phyloP scores from a whole-genome alignment of 2,113 vertebrate species.

The Phalacrocorax carbo region DNA sequence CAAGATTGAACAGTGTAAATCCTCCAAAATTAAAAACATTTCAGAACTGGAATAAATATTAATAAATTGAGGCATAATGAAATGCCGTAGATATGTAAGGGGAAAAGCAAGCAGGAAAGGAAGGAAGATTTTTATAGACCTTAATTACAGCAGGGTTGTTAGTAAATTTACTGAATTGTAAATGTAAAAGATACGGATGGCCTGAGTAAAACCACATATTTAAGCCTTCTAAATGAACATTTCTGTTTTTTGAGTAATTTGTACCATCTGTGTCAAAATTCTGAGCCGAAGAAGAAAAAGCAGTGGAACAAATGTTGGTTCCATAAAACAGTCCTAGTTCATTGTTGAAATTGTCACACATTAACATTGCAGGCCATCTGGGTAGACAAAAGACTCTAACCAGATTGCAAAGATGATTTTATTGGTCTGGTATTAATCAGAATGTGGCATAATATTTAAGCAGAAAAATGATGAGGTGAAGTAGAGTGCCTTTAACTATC shows the following conservation, averaged over 20 bases:
- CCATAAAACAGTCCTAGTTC: slow-evolving; percentile 87
- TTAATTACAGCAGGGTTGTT: slow-evolving; percentile 81
- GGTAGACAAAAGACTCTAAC: slow-evolving; percentile 84
- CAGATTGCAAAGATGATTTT: slow-evolving; percentile 84
- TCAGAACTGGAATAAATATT: slow-evolving; percentile 76
- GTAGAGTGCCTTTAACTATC: slow-evolving; percentile 63
- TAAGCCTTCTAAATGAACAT: slow-evolving; percentile 87
- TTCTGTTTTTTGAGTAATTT: slow-evolving; percentile 86
- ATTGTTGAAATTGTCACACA: slow-evolving; percentile 88
- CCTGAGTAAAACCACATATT: slow-evolving; percentile 85
- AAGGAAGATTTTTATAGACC: slow-evolving; percentile 73
- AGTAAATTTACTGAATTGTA: slow-evolving; percentile 82
- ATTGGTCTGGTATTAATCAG: slow-evolving; percentile 86
- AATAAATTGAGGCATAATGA: slow-evolving; percentile 73
- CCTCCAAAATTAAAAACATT: slow-evolving; percentile 70
- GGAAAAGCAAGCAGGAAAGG: slow-evolving; percentile 69
- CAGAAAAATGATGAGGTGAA: slow-evolving; percentile 82
- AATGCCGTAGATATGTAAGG: slow-evolving; percentile 66
- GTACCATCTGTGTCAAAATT: slow-evolving; percentile 89
- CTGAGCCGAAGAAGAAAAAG: slow-evolving; percentile 82
- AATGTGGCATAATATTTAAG: slow-evolving; percentile 84
- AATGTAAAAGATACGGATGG: slow-evolving; percentile 81
- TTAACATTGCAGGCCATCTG: slow-evolving; percentile 86
- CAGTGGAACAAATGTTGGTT: slow-evolving; percentile 86
- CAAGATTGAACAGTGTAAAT: slow-evolving; percentile 63